Evolutionary conservation across 2,113 vertebrate species (phyloP), one percentile per base, ranked within the genome.

Genomic region (Anthoscopus minutus): DNA sequence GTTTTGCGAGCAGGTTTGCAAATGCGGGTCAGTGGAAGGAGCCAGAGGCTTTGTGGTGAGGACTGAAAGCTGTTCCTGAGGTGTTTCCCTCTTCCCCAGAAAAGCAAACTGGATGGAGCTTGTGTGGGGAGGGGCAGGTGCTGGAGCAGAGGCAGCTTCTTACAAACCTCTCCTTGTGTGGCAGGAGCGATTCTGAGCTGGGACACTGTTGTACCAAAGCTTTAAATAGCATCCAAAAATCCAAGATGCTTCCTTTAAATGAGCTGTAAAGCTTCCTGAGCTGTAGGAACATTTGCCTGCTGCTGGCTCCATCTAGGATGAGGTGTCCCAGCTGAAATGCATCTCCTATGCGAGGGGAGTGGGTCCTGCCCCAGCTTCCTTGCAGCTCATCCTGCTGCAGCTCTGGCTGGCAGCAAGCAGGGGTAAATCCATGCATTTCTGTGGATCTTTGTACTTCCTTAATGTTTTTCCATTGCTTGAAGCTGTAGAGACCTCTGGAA

Each of bases 231-330:
- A 4, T 15, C 7, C 67, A 74, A 42, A 60, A 62, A 30, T 22
- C 42, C 24, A 38, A 20, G 35, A 3, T 22, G 6, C 7, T 69
- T 38, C 71, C 28, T 65, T 72, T 22, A 60, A 47, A 38, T 27
- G 78, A 73, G 35, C 11, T 51, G 15, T 25, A 44, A 65, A 47
- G 11, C 44, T 70, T 86, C 73, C 57, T 40, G 25, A 79, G 71
- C 37, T 66, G 13, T 37, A 45, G 33, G n/a, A n/a, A n/a, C n/a
- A n/a, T n/a, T n/a, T n/a, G n/a, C n/a, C 40, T 66, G 54, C 45
- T 18, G 48, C 0, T 21, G 51, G 30, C 14, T 66, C 51, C 51
- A 9, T 53, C 2, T 3, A 7, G 4, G 0, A 0, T 6, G 20
- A 37, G 64, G 5, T 1, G 5, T 64, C 20, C 64, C 78, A 57